Base-by-base conservation (phyloP, 2,797 vertebrate species). In the Pseudopleuronectes americanus region DNA sequence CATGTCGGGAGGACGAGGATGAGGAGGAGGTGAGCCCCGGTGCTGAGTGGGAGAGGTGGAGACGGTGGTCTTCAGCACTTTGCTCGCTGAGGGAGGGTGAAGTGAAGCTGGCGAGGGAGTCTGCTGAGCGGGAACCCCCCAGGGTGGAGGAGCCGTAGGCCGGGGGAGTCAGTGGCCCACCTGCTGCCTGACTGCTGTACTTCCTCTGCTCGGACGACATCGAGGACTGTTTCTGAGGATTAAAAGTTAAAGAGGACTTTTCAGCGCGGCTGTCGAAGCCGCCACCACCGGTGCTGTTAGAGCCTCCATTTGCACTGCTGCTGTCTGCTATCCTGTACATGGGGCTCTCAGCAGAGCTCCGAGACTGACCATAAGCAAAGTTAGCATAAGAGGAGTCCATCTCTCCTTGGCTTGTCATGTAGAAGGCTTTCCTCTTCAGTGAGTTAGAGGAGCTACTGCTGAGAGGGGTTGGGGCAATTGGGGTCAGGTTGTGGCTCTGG, bases 371-470 rank as follows among this genome's bases (percentile, higher is more conserved):
- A 56, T 97, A 99, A 91, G 95, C 96, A 88, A 97, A 99, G 93
- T 96, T 97, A 86, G 94, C 96, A 74, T 98, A 99, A 87, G 94
- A 90, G 85, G 96, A 94, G 90, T 98, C 97, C 86, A 98, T 95
- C 72, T 99, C 97, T 80, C 95, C 96, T 89, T 97, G 97, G 87
- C 95, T 95, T 75, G 96, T 92, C 96, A 97, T 96, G 80, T 98
- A 99, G 92, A 98, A 99, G 88, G 97, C 96, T 92, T 98, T 99
- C 83, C 96, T 94, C 92, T 98, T 98, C 75, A 98, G 95, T 36
- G 96, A 96, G 90, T 95, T 96, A 75, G 97, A 95, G 6, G 96
- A 96, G 87, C 94, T 96, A 81, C 95, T 95, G 87, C 94, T 95
- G 81, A 98, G 94, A 74, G 96, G 95, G 1, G 96, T 96, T 0